Base-by-base conservation (phyloP, 2,888 invertebrate genomes). In the Euspilapteryx auroguttella region DNA sequence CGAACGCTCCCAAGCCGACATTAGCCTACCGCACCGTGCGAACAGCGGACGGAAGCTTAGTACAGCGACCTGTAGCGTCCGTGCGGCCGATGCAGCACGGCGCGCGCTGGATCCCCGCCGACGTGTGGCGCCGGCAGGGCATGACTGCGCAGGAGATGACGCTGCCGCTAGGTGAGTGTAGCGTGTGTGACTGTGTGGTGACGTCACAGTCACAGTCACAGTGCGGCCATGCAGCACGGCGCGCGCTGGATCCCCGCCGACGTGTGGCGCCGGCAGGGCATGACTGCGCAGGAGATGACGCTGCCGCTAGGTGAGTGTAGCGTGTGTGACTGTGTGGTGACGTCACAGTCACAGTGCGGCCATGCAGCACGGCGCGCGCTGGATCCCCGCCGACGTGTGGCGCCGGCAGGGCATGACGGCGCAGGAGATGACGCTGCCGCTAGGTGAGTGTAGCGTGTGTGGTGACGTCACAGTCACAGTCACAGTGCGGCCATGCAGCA, bases 101-200 rank as follows among this genome's bases (percentile, higher is more conserved):
- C 33, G 76, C 78, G 37, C 76, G 84, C 31, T 91, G 91, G 91
- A 91, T 92, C 42, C 91, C 91, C 4, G 91, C 91, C 3, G 91
- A 91, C 63, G 90, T 91, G 31, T 91, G 91, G 91, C 89, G 91
- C 45, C 75, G 91, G 23, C 94, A 95, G 65, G 95, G 95, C 35
- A 94, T 95, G 86, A 91, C 91, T 12, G 93, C 94, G 12, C 93
- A 94, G 65, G 94, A 94, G 73, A 93, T 95, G 86, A 92, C 92
- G 5, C 75, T 95, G 36, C 94, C 94, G 3, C 77, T 90, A 31
- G 88, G 87, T 87, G 51, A 51, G 48, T 36, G 21, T 14, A 9
- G 4, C 14, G 8, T 12, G 6, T 20, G 8, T 7, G 6, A 12
- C 21, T n/a, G n/a, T n/a, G n/a, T n/a, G n/a, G n/a, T n/a, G n/a